Evolutionary conservation across 2,797 vertebrate genomes (phyloP).

Genomic region (Gymnothorax javanicus): DNA sequence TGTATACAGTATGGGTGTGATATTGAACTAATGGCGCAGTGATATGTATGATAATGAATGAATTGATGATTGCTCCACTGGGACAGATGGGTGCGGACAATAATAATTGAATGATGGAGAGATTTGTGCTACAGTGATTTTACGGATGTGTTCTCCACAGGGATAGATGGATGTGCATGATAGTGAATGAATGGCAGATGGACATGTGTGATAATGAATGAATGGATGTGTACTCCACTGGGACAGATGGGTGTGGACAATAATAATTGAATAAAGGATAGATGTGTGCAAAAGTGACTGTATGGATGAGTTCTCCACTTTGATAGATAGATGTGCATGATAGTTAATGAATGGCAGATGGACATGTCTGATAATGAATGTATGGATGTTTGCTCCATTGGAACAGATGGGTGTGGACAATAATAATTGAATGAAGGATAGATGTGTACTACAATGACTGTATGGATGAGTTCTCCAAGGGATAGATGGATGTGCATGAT

Average conservation of each 20-base stretch:
- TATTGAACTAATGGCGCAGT: no score
- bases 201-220: constrained; percentile 59
- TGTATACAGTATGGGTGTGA: no score
- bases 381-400: no score
- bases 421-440: no score
- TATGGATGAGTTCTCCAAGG: no score
- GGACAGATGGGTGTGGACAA: background rate
- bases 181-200: constrained; percentile 64
- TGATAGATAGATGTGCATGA: no score
- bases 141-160: background rate
- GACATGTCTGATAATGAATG: no score
- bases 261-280: background rate
- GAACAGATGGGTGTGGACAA: no score
- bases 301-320: no score
- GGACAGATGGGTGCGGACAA: constrained; percentile 8
- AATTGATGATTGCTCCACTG: no score
- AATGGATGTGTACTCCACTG: background rate
- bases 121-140: background rate
- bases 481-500: background rate
- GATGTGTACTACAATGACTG: no score
- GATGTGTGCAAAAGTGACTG: background rate
- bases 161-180: constrained; percentile 80
- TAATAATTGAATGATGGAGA: background rate
- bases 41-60: background rate
- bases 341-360: no score